A percentile compares a stretch with the other conserved stretches of the same genome.
Evolutionary conservation across 30 jellyfish, hydroid and myxozoan species (phyloP).

Genomic region (Aurelia sp.): DNA sequence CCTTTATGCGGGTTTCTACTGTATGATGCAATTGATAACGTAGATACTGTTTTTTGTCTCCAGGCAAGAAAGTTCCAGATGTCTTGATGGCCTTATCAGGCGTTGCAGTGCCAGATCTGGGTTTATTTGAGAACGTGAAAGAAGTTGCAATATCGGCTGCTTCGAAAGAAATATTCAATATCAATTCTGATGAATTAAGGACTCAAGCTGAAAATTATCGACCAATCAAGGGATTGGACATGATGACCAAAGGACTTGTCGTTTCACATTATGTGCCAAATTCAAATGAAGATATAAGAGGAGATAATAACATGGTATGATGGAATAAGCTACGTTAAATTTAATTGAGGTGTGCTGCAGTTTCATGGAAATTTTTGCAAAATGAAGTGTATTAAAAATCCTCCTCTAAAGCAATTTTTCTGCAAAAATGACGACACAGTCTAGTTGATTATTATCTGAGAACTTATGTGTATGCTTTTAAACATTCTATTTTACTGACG

Average conservation of each 20-base stretch:
- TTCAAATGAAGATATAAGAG: conserved; percentile 35
- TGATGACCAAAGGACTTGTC: conserved; percentile 33
- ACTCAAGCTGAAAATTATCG: conserved; percentile 2
- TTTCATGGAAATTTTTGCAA: background rate
- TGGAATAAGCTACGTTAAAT: background rate
- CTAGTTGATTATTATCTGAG: no score
- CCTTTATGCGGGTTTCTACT: no score
- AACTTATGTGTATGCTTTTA: no score
- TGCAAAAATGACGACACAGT: no score
- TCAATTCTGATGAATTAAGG: conserved; percentile 24
- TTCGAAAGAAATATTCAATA: conserved; percentile 4
- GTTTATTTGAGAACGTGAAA: conserved; percentile 8
- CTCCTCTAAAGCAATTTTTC: background rate
- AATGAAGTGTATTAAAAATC: background rate
- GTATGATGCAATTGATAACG: background rate
- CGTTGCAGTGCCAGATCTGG: conserved; percentile 29
- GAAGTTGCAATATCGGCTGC: conserved; percentile 56
- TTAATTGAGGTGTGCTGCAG: background rate
- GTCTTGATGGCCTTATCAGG: conserved; percentile 43
- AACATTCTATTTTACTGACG: no score
- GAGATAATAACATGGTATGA: conserved; percentile 15
- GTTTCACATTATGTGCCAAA: conserved; percentile 41
- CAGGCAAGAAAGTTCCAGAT: conserved; percentile 31
- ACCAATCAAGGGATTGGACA: conserved; percentile 43
- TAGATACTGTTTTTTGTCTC: background rate